Evolutionary conservation across 1,140 invertebrate species (phyloP), one percentile per base, ranked within the genome.

Genomic region (Lepidurus arcticus): DNA sequence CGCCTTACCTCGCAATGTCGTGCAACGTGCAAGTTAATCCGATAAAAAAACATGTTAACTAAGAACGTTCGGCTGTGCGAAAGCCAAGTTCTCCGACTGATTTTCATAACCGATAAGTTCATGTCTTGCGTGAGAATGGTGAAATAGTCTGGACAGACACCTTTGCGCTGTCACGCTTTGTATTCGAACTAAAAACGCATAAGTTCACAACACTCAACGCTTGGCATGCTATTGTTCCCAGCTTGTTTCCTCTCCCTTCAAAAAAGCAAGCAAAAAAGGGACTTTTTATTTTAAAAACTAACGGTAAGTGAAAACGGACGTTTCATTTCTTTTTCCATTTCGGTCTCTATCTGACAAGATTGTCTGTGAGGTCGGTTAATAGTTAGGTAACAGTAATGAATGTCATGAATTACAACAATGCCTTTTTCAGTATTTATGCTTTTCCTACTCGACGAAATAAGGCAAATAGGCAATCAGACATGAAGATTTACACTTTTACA

Each of bases 41-140:
- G 7, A n/a, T 65, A 7, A 65, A n/a, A n/a, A n/a, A 21, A 7
- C 3, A 16, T 1, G 53, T 16, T 65, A n/a, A 47, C 53, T 13
- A n/a, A 21, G 16, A n/a, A 47, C 21, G n/a, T 21, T 16, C n/a
- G 16, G 16, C 16, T 21, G 7, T 21, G 53, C 21, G 53, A 65
- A 65, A 65, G 53, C 16, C 7, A 65, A 65, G 16, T 13, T 9
- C 21, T 13, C 8, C 53, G n/a, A n/a, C 53, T 16, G 53, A 65
- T 65, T 47, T 65, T 13, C 21, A 65, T 7, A 13, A 65, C 53
- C 21, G 53, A 65, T 65, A 65, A 65, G 53, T 65, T 65, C 53
- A 65, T 65, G 53, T n/a, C 53, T 65, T 65, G 16, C 53, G n/a
- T 65, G 53, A 65, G 53, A 65, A 65, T 16, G 53, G 53, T 65